A percentile compares a stretch with the other conserved stretches of the same genome.
Evolutionary conservation across 2,888 invertebrate genomes (phyloP).

Genomic region (Anagyrus pseudococci): DNA sequence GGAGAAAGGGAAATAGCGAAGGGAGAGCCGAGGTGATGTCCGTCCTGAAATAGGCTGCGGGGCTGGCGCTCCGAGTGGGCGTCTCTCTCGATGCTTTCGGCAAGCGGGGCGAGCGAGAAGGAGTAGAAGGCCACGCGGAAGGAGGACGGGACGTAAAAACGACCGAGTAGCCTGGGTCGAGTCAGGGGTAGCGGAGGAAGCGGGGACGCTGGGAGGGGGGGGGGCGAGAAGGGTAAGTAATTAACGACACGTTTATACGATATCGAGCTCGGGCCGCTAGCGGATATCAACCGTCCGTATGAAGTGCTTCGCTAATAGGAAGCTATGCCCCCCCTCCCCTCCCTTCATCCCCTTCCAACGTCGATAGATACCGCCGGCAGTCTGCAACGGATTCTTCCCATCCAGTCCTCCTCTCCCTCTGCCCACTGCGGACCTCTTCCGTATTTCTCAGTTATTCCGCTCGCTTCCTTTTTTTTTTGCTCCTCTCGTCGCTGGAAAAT

Average conservation of each 20-base stretch:
- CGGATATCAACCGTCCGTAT: conserved; percentile 40
- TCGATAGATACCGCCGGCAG: conserved; percentile 52
- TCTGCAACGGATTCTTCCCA: conserved; percentile 8
- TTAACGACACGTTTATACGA: conserved; percentile 61
- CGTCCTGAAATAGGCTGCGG: too few relatives aligned
- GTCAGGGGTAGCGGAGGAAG: neutral
- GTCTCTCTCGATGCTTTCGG: too few relatives aligned
- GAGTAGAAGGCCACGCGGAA: conserved; percentile 22
- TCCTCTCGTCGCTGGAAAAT: neutral
- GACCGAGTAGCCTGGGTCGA: too few relatives aligned
- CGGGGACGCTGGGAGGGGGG: neutral
- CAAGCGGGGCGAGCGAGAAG: too few relatives aligned
- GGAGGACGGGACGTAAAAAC: conserved; percentile 16
- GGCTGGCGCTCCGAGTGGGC: too few relatives aligned
- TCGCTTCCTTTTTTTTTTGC: conserved; percentile 4
- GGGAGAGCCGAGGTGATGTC: conserved; percentile 22
- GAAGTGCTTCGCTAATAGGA: conserved; percentile 56
- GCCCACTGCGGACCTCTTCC: neutral
- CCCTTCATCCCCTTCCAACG: too few relatives aligned
- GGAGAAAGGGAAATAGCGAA: too few relatives aligned
- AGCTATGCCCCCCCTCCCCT: conserved; percentile 55
- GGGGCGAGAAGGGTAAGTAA: conserved; percentile 52
- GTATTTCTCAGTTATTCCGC: conserved; percentile 4
- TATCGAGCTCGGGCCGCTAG: conserved; percentile 46
- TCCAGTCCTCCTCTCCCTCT: neutral